Percentiles rank a stretch among this genome's conserved stretches.
Evolutionary conservation across 2,888 invertebrate genomes (phyloP).

Genomic region (Tupiocoris notatus): DNA sequence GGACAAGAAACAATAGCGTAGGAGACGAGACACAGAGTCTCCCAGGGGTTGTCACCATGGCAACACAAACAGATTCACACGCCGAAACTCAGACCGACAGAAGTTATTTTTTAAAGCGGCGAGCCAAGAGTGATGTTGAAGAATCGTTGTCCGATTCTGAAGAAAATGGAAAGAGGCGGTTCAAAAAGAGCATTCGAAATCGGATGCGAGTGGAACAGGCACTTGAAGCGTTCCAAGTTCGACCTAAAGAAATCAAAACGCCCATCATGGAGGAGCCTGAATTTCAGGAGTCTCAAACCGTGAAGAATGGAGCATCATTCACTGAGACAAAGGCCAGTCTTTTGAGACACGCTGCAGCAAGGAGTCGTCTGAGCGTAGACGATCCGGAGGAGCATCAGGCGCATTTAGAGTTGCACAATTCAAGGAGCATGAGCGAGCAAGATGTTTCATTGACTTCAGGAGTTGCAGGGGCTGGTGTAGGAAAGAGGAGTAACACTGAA

Average conservation of each 20-base stretch:
- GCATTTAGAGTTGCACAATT: background rate
- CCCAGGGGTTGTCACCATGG: constrained; percentile 68
- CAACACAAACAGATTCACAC: constrained; percentile 81
- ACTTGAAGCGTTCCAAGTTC: constrained; percentile 25
- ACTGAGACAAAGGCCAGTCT: constrained; percentile 47
- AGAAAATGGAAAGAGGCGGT: constrained; percentile 41
- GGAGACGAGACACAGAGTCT: constrained; percentile 74
- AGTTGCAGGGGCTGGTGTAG: background rate
- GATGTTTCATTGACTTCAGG: constrained; percentile 23
- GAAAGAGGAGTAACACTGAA: constrained; percentile 17
- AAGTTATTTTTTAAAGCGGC: constrained; percentile 59
- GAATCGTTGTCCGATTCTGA: constrained; percentile 49
- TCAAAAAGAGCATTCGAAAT: constrained; percentile 42
- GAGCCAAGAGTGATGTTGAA: constrained; percentile 75
- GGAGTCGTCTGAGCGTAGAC: constrained; percentile 25
- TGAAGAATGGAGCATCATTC: constrained; percentile 40
- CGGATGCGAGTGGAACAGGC: constrained; percentile 27
- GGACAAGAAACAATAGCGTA: constrained; percentile 52
- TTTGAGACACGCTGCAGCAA: constrained; percentile 41
- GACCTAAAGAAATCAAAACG: constrained; percentile 51
- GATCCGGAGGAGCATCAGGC: constrained; percentile 22
- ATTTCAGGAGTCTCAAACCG: constrained; percentile 45
- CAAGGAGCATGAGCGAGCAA: constrained; percentile 43
- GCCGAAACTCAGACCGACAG: constrained; percentile 77
- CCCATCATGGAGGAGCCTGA: constrained; percentile 53